These are phyloP conservation scores for Elanus axillaris DNA, from an alignment of 2,113 vertebrate species.

Conservation along the genomic window DNA sequence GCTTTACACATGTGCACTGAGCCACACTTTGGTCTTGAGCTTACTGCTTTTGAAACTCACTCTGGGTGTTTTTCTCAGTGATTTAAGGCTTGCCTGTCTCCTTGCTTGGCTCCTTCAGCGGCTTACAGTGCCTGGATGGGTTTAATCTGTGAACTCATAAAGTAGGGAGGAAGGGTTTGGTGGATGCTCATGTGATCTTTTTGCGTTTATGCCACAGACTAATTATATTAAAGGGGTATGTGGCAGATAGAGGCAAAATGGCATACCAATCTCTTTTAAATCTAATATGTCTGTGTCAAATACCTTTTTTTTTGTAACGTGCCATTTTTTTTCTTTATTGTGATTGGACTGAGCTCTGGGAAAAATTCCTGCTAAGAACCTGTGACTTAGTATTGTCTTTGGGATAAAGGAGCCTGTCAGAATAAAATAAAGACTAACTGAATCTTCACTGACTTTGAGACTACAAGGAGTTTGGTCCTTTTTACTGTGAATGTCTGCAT, in stretches of 20 bases:
- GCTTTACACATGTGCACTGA: background rate
- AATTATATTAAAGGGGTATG: background rate
- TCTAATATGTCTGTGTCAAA: background rate
- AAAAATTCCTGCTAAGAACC: background rate
- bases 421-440: slow-evolving; percentile 43
- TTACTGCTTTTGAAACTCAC: background rate
- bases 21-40: background rate
- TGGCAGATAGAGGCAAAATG: background rate
- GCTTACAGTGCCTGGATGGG: background rate
- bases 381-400: background rate
- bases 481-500: background rate
- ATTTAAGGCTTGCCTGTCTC: slow-evolving; percentile 4
- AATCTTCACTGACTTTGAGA: slow-evolving; percentile 29
- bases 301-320: background rate
- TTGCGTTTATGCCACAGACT: background rate
- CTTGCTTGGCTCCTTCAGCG: background rate
- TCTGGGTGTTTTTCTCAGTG: background rate
- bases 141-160: background rate
- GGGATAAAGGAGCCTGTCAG: slow-evolving; percentile 20
- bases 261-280: background rate
- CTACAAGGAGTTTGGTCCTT: background rate
- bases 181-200: background rate
- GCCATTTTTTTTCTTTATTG: background rate
- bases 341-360: background rate
- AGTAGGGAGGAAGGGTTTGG: background rate